Evolutionary conservation across 2,797 vertebrate species (phyloP).

Genomic region (Philypnodon macrostomus): DNA sequence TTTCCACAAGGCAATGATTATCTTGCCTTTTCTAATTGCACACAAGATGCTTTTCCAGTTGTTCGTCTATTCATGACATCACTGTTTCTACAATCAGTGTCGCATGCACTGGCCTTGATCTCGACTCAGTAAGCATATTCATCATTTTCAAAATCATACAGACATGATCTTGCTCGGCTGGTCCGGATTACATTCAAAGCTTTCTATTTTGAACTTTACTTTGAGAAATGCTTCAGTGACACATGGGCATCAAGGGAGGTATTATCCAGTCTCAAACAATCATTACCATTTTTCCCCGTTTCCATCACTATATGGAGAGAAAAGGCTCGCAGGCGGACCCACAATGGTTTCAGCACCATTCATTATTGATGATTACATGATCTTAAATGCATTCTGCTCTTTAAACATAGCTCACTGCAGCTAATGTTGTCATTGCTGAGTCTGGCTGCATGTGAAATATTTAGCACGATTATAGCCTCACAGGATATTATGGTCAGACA

Average conservation of each 20-base stretch:
- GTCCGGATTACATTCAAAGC: too few relatives aligned
- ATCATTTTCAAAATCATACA: too few relatives aligned
- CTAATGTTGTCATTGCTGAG: constrained; percentile 19
- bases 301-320: constrained; percentile 24
- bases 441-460: constrained; percentile 42
- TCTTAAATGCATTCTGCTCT: constrained; percentile 55
- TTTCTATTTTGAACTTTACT: constrained; percentile 20
- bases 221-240: constrained; percentile 30
- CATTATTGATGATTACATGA: constrained; percentile 54
- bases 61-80: too few relatives aligned
- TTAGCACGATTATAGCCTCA: constrained; percentile 26
- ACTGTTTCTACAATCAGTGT: too few relatives aligned
- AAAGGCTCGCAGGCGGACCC: constrained; percentile 22
- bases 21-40: too few relatives aligned
- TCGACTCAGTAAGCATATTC: too few relatives aligned
- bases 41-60: too few relatives aligned
- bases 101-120: too few relatives aligned
- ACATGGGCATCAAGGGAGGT: constrained; percentile 12
- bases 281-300: constrained; percentile 19
- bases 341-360: constrained; percentile 39
- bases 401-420: constrained; percentile 28
- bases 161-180: too few relatives aligned
- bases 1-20: too few relatives aligned
- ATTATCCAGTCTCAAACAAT: constrained; percentile 22
- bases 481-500: constrained; percentile 27